These are phyloP conservation scores for Lithophane socia DNA, from an alignment of 2,888 invertebrate genomes.

Conservation along the genomic window DNA sequence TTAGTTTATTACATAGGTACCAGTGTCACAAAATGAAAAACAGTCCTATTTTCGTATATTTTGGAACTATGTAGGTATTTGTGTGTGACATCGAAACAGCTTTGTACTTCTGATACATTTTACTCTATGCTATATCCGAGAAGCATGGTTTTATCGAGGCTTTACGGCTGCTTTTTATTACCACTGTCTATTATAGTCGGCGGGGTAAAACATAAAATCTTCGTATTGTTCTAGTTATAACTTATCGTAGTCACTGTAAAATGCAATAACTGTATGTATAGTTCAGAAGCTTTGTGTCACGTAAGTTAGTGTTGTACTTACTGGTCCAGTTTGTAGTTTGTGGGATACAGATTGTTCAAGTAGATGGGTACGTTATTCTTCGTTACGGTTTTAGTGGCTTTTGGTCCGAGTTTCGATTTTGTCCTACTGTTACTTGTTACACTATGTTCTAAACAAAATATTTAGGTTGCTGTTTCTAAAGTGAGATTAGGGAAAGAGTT, in stretches of 20 bases:
- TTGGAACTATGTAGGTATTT: neutral
- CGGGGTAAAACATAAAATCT: constrained; percentile 56
- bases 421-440: neutral
- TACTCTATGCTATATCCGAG: constrained; percentile 12
- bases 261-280: constrained; percentile 39
- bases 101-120: constrained; percentile 15
- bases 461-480: neutral
- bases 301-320: constrained; percentile 15
- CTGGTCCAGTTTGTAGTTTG: constrained; percentile 14
- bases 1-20: neutral
- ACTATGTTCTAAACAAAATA: neutral
- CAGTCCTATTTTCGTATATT: neutral
- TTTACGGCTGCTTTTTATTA: constrained; percentile 67
- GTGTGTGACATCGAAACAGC: neutral
- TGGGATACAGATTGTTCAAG: constrained; percentile 28
- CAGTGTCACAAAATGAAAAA: neutral
- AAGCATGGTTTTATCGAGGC: constrained; percentile 64
- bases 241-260: constrained; percentile 51
- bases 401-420: neutral
- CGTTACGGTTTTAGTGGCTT: constrained; percentile 10
- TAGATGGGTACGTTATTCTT: constrained; percentile 23
- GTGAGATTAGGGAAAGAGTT: neutral
- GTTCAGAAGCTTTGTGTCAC: constrained; percentile 36
- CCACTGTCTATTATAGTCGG: constrained; percentile 51
- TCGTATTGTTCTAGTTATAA: constrained; percentile 48